Evolutionary conservation across 1,140 invertebrate genomes (phyloP), one percentile per base, ranked within the genome.

Genomic region (Paraescarpia echinospica): DNA sequence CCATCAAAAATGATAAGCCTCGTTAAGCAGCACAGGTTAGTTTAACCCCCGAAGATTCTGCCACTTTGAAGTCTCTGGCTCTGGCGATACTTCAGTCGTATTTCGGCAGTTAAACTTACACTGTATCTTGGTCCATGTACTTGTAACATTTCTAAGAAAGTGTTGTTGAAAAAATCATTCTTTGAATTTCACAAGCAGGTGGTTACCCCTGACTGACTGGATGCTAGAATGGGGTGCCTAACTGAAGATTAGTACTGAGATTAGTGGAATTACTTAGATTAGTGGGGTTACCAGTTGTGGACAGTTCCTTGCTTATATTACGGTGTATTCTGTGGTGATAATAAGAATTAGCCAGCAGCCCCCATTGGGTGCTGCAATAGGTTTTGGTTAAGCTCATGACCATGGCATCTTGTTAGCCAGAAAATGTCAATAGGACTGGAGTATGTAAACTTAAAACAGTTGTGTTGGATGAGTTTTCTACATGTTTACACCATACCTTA

Each of bases 21-120:
- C 59, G 59, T 77, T 77, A 77, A 77, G 59, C 59, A 77, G 59
- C 59, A 77, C 59, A 77, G 59, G 59, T 77, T 77, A 77, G 59
- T 77, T 77, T 77, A 77, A 77, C 59, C 59, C 59, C 27, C 8
- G 27, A 6, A 18, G n/a, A 77, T 77, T 77, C 27, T 77, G 59
- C 27, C 27, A 18, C 18, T 77, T 77, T 77, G 59, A 77, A 77
- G 59, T 77, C 59, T 41, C 41, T n/a, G n/a, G 48, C 48, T 51
- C 48, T 51, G n/a, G 48, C 48, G 18, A 51, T 51, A 51, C 48
- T 51, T 51, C 59, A 27, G 59, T 77, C 59, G 59, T 14, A 18
- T 77, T 77, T 77, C 59, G 27, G 59, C 59, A 77, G 59, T 77
- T 77, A 77, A 77, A 77, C 59, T 77, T 77, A 77, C 59, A 77